Evolutionary conservation across 1,140 invertebrate genomes (phyloP).

Genomic region (Drosophila orosa): DNA sequence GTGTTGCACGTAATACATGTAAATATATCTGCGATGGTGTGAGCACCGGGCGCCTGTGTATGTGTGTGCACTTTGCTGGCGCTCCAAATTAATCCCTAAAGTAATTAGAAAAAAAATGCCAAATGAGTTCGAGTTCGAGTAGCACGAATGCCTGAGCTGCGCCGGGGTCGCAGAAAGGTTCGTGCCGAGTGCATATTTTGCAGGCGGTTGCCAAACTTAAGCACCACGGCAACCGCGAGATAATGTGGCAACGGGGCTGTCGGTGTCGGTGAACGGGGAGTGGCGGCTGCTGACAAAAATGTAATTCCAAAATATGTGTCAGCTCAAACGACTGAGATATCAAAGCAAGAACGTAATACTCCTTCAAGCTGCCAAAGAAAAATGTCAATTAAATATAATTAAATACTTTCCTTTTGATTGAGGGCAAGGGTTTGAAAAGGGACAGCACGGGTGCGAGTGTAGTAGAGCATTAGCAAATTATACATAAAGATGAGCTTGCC

Average conservation of each 20-base stretch:
- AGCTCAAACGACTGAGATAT: constrained; percentile 43
- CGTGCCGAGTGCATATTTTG: constrained; percentile 77
- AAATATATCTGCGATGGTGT: constrained; percentile 35
- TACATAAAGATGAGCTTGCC: neutral
- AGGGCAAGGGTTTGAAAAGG: constrained; percentile 29
- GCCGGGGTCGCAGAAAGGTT: constrained; percentile 55
- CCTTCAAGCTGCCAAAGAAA: constrained; percentile 40
- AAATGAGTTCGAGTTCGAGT: constrained; percentile 77
- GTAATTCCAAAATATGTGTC: constrained; percentile 54
- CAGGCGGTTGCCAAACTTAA: constrained; percentile 56
- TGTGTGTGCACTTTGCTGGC: constrained; percentile 72
- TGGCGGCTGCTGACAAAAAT: constrained; percentile 37
- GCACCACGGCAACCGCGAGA: constrained; percentile 50
- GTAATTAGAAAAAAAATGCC: constrained; percentile 79
- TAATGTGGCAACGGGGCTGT: constrained; percentile 30
- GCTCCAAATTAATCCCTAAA: constrained; percentile 80
- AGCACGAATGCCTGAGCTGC: constrained; percentile 22
- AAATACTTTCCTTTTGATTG: constrained; percentile 40
- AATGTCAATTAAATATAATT: constrained; percentile 55
- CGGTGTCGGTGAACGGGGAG: constrained; percentile 5
- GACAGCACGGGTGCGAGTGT: neutral
- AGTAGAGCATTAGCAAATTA: constrained; percentile 1
- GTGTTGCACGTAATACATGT: constrained; percentile 68
- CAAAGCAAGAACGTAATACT: constrained; percentile 41
- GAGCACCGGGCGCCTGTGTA: constrained; percentile 9